Evolutionary conservation across 2,888 invertebrate species (phyloP).

Genomic region (Eristalis tenax): DNA sequence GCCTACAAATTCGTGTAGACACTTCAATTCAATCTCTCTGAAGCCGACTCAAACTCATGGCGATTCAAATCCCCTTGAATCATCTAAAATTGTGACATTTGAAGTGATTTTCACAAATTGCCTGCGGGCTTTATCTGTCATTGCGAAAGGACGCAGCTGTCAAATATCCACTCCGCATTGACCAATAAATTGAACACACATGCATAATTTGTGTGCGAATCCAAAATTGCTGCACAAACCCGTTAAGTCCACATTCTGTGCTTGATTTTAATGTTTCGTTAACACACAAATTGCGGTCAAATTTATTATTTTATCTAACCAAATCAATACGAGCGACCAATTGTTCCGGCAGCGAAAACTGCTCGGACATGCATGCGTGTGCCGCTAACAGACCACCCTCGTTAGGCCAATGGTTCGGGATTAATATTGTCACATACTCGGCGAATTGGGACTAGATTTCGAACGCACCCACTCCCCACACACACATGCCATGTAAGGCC

Average conservation of each 20-base stretch:
- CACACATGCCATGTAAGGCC: constrained; percentile 25
- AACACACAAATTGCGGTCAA: constrained; percentile 67
- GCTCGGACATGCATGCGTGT: background rate
- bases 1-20: too few species aligned
- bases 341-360: constrained; percentile 44
- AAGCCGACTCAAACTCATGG: background rate
- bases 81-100: background rate
- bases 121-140: background rate
- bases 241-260: constrained; percentile 30
- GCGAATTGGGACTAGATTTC: background rate
- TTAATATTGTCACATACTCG: constrained; percentile 38
- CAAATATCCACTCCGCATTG: background rate
- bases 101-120: background rate
- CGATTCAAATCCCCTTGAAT: background rate
- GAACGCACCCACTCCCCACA: background rate
- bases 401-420: constrained; percentile 26
- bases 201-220: background rate
- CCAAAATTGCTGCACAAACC: constrained; percentile 45
- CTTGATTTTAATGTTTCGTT: constrained; percentile 59
- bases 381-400: background rate
- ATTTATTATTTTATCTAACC: constrained; percentile 70
- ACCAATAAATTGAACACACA: constrained; percentile 16
- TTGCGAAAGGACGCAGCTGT: background rate
- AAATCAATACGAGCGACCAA: constrained; percentile 55
- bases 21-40: too few species aligned